A percentile compares a stretch with the other conserved stretches of the same genome.
Conservation (phyloP, 2,113 vertebrate genomes). For the Calyptommatus sinebrachiatus region DNA sequence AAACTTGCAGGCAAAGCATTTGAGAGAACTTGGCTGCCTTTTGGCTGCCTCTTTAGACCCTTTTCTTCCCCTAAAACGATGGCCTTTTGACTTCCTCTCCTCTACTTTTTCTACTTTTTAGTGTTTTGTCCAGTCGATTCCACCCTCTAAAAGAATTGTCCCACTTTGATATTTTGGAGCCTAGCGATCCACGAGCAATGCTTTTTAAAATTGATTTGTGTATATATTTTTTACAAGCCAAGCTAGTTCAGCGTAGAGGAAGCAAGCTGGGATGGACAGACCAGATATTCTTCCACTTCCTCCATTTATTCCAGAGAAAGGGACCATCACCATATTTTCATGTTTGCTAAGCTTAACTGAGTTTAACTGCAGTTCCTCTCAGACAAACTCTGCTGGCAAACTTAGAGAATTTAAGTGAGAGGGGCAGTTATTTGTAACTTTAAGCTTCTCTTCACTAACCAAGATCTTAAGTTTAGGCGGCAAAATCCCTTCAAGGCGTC, state of each 20-base stretch:
- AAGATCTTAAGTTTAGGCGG: background rate
- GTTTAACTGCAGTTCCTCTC: background rate
- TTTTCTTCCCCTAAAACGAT: too few relatives aligned
- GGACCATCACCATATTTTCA: background rate
- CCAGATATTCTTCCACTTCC: background rate
- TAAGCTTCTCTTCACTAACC: background rate
- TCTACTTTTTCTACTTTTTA: too few relatives aligned
- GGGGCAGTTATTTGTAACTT: too few relatives aligned
- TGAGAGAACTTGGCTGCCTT: conserved; percentile 4
- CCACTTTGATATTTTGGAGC: too few relatives aligned
- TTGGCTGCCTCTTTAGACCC: background rate
- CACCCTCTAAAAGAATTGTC: too few relatives aligned
- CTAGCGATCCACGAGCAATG: too few relatives aligned
- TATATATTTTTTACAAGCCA: too few relatives aligned
- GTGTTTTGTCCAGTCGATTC: too few relatives aligned
- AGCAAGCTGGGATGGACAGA: too few relatives aligned
- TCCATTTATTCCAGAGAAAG: background rate
- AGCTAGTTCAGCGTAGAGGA: too few relatives aligned
- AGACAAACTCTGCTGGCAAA: background rate
- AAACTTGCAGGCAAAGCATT: background rate
- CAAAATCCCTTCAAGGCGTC: background rate
- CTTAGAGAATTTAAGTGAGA: background rate
- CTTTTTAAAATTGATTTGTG: too few relatives aligned
- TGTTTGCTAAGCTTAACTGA: background rate
- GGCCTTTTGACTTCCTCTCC: too few relatives aligned